Evolutionary conservation across 2,113 vertebrate species (phyloP).

Genomic region (Fregetta grallaria): DNA sequence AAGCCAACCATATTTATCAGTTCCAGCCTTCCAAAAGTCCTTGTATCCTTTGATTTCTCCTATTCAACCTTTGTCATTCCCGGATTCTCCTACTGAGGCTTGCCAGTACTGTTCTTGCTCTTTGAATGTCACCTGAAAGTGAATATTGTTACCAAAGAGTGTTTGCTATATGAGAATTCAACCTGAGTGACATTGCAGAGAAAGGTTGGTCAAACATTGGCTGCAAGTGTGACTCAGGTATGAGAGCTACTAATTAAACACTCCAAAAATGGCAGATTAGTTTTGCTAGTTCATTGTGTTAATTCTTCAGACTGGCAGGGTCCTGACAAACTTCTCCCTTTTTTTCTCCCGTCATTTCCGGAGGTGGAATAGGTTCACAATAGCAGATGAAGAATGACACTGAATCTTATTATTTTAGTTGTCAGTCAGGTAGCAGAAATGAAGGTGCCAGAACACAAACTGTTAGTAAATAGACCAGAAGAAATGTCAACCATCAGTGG

Average conservation of each 20-base stretch:
- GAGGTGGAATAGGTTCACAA: neutral
- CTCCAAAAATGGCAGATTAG: neutral
- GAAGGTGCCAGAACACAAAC: neutral
- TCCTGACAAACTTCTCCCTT: neutral
- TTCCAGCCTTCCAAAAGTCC: neutral
- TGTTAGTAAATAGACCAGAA: neutral
- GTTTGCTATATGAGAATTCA: neutral
- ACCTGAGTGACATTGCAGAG: neutral
- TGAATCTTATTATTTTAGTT: neutral
- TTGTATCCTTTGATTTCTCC: neutral
- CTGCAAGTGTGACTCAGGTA: neutral
- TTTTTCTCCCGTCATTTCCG: neutral
- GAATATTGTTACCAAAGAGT: neutral
- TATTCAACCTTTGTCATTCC: neutral
- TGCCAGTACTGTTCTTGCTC: neutral
- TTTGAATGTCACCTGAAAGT: neutral
- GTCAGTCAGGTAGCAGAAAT: neutral
- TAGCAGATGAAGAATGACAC: neutral
- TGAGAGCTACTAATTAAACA: neutral
- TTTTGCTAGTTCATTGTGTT: neutral
- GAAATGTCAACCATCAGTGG: neutral
- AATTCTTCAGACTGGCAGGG: neutral
- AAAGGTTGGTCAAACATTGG: neutral
- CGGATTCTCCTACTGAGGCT: neutral
- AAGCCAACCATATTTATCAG: neutral